A percentile compares a stretch with the other conserved stretches of the same genome.
Evolutionary conservation across 2,797 vertebrate genomes (phyloP).

Genomic region (Percopsis omiscomaycus): DNA sequence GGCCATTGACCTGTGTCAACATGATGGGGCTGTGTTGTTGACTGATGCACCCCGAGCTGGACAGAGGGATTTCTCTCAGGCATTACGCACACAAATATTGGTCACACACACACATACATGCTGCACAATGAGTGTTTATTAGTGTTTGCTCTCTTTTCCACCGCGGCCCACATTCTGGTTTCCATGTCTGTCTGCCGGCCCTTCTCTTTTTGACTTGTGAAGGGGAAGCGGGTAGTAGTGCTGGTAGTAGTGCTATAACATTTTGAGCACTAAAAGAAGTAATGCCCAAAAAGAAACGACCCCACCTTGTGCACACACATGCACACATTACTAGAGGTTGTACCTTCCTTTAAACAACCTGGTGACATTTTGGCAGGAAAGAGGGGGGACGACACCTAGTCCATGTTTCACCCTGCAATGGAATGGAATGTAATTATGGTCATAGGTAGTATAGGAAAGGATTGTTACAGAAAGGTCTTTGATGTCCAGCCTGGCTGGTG

Average conservation of each 20-base stretch:
- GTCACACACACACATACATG: slow-evolving; percentile 8
- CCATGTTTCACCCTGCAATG: slow-evolving; percentile 18
- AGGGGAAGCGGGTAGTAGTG: background rate
- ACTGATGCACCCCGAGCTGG: slow-evolving; percentile 39
- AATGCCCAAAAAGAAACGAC: too few relatives aligned
- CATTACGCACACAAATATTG: slow-evolving; percentile 22
- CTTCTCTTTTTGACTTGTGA: background rate
- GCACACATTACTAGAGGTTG: too few relatives aligned
- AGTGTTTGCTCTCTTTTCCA: background rate
- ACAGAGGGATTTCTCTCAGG: slow-evolving; percentile 42
- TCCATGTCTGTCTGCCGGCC: background rate
- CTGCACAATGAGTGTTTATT: background rate
- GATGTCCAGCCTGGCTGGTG: slow-evolving; percentile 37
- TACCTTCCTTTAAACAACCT: background rate
- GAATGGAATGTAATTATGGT: slow-evolving; percentile 37
- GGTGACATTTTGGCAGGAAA: background rate
- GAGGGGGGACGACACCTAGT: too few relatives aligned
- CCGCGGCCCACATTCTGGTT: background rate
- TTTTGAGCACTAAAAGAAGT: too few relatives aligned
- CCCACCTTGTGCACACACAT: too few relatives aligned
- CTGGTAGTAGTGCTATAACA: too few relatives aligned
- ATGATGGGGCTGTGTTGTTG: slow-evolving; percentile 54
- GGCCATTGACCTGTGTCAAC: slow-evolving; percentile 53
- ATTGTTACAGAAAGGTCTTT: slow-evolving; percentile 30
- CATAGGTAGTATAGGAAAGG: slow-evolving; percentile 21